Base-by-base conservation (phyloP, 2,888 invertebrate genomes). In the Patella caerulea region DNA sequence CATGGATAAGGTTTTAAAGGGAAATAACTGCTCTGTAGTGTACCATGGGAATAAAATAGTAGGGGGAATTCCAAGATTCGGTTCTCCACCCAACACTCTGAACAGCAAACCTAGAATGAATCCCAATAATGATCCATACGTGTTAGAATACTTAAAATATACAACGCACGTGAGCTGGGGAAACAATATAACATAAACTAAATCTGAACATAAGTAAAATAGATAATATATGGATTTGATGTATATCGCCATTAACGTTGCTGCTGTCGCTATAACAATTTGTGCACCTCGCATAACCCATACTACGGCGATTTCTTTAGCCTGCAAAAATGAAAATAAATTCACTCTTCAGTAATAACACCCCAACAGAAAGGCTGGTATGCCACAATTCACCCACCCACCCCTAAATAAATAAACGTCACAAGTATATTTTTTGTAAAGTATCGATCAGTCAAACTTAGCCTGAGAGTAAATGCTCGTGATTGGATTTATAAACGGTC, bases 171-270 rank as follows among this genome's bases (percentile, higher is more conserved):
- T 94, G 52, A 99, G 94, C 93, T 98, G 99, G 0, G 99, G 99
- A 93, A 99, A 99, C 85, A 99, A 94, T 91, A 99, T 98, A 86
- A 98, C 98, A 94, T 98, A 99, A 83, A 99, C 98, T 91, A 99
- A 93, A 93, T 99, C 99, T 74, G 98, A 98, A 93, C 98, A 98
- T 95, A 99, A 96, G 80, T 97, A 98, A 98, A 98, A 99, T 80
- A 99, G 94, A 15, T 97, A 98, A 92, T 99, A 99, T 91, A 99
- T 98, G 87, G 98, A 97, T 81, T 97, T 96, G 87, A 99, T 98
- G 83, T 97, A 97, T 87, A 99, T 94, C 15, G 98, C 98, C 97
- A 99, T 98, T 83, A 96, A 94, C 12, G 98, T 85, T 96, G 89
- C 95, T 86, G 98, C 93, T 34, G 96, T 93, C 17, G 98, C 98